Conservation (phyloP, 1,140 invertebrate species). For the Apis cerana region DNA sequence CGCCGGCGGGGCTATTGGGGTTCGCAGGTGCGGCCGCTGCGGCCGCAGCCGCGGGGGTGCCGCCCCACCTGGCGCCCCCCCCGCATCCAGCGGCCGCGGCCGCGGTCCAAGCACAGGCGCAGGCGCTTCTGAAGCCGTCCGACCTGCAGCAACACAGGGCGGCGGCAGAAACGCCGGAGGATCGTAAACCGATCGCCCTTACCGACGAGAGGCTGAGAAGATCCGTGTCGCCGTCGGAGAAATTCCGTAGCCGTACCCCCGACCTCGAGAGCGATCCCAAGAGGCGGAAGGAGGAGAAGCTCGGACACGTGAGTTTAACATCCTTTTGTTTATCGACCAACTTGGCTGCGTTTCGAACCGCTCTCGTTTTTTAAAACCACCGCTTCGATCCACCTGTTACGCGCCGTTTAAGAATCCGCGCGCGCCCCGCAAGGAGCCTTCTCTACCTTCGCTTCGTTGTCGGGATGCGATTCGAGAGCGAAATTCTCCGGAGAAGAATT, state of each 20-base stretch:
- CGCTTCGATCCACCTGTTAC: slow-evolving; percentile 53
- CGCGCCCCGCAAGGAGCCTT: not conserved
- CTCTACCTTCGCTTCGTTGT: too few relatives aligned
- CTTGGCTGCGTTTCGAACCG: not conserved
- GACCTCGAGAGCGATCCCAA: slow-evolving; percentile 80
- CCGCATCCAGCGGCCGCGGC: slow-evolving; percentile 72
- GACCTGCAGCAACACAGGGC: slow-evolving; percentile 75
- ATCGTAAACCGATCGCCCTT: slow-evolving; percentile 76
- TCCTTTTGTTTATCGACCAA: too few relatives aligned
- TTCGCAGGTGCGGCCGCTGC: slow-evolving; percentile 78
- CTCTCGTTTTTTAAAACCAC: slow-evolving; percentile 23
- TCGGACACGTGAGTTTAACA: slow-evolving; percentile 75
- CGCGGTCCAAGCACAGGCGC: slow-evolving; percentile 72
- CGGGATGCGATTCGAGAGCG: too few relatives aligned
- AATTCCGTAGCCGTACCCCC: slow-evolving; percentile 80
- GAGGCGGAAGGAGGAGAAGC: slow-evolving; percentile 81
- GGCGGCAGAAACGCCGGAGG: slow-evolving; percentile 75
- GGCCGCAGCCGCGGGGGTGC: slow-evolving; percentile 73
- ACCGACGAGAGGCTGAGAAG: slow-evolving; percentile 77
- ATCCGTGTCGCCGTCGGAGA: slow-evolving; percentile 84
- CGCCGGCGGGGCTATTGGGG: slow-evolving; percentile 75
- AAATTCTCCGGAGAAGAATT: too few relatives aligned
- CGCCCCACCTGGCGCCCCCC: slow-evolving; percentile 74
- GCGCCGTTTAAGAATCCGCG: slow-evolving; percentile 40
- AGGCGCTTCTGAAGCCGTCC: slow-evolving; percentile 74